Evolutionary conservation across 2,113 vertebrate species (phyloP).

Genomic region (Falcunculus frontatus): DNA sequence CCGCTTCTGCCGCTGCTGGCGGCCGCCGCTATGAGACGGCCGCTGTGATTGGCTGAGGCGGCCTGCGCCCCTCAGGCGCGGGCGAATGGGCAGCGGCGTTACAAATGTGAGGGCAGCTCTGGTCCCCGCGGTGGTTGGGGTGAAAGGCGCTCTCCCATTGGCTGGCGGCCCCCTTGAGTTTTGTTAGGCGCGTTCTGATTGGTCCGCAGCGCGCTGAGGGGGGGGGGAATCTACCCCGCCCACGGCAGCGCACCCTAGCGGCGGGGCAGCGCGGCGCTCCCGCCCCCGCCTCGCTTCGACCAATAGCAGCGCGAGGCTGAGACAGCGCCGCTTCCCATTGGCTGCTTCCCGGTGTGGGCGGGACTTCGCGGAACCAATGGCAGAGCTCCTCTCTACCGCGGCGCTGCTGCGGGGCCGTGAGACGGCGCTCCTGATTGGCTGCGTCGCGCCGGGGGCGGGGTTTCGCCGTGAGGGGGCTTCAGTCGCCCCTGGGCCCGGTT

Average conservation of each 20-base stretch:
- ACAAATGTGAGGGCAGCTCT: too few species aligned
- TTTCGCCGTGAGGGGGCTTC: too few species aligned
- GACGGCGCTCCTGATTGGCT: background rate
- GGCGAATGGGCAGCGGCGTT: background rate
- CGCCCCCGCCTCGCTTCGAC: too few species aligned
- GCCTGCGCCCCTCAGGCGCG: background rate
- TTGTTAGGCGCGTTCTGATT: background rate
- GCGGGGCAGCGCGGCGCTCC: background rate
- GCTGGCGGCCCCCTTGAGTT: rapidly evolving
- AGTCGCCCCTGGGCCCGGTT: rapidly evolving
- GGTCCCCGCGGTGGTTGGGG: rapidly evolving
- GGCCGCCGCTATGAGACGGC: background rate
- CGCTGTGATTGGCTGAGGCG: background rate
- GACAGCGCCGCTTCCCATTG: background rate
- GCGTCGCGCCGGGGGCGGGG: background rate
- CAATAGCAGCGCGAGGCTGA: too few species aligned
- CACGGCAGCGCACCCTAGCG: background rate
- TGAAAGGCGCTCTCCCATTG: background rate
- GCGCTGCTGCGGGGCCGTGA: background rate
- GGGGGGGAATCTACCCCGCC: background rate
- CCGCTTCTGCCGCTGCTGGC: too few species aligned
- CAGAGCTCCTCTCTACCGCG: background rate
- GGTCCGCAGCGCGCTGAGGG: rapidly evolving
- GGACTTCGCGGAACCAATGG: background rate
- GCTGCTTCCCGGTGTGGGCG: background rate